These are phyloP conservation scores for Perizoma affinitatum DNA, from an alignment of 2,888 invertebrate genomes.

Conservation along the genomic window DNA sequence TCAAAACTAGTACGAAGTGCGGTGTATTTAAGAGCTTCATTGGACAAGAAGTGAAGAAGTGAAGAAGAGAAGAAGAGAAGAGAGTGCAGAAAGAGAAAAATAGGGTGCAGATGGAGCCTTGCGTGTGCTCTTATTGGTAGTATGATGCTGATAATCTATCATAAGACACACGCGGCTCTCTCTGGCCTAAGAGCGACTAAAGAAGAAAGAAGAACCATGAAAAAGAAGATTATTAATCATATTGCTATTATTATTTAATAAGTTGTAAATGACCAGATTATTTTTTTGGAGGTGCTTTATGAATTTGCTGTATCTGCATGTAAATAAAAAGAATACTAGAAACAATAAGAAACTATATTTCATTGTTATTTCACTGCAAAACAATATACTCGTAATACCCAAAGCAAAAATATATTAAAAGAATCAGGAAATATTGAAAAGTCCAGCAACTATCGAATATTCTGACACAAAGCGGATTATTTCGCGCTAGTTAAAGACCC, in stretches of 20 bases:
- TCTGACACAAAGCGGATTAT: slow-evolving; percentile 11
- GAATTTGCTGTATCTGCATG: not conserved
- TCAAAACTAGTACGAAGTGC: no score
- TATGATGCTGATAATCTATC: slow-evolving; percentile 79
- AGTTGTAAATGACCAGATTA: not conserved
- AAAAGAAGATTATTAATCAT: not conserved
- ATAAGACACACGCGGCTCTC: slow-evolving; percentile 85
- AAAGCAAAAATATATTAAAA: not conserved
- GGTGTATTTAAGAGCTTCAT: not conserved
- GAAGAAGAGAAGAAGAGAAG: slow-evolving; percentile 16
- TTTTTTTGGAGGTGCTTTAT: not conserved
- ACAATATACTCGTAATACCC: not conserved
- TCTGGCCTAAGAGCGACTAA: slow-evolving; percentile 43
- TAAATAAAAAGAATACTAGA: no score
- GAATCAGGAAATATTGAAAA: slow-evolving; percentile 8
- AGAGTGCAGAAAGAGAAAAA: slow-evolving; percentile 22
- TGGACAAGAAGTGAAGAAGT: not conserved
- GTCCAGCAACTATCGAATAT: slow-evolving; percentile 1
- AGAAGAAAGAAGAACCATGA: slow-evolving; percentile 13
- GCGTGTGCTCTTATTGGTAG: slow-evolving; percentile 85
- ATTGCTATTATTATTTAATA: not conserved
- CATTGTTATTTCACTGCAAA: not conserved
- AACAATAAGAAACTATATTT: no score
- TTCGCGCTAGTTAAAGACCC: slow-evolving; percentile 3
- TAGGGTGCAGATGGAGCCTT: slow-evolving; percentile 65